phyloP scores from a whole-genome alignment of 2,888 invertebrate species.

The Chalcosyrphus nemorum region DNA sequence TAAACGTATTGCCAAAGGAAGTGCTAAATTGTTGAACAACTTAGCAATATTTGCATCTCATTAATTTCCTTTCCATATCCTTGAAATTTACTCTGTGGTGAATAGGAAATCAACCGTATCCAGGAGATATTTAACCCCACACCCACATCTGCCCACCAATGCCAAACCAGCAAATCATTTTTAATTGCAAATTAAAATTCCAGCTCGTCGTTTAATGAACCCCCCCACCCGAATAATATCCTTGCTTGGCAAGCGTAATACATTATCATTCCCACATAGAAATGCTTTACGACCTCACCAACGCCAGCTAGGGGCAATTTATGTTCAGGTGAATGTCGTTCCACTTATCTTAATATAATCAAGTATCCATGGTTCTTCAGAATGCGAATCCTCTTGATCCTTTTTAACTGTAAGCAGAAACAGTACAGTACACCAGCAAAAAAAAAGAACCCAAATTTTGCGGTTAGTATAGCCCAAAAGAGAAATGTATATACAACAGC shows the following conservation, averaged over 20 bases:
- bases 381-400: slow-evolving; percentile 34
- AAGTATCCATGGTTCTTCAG: slow-evolving; percentile 36
- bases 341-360: slow-evolving; percentile 69
- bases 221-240: slow-evolving; percentile 30
- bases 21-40: too few species aligned
- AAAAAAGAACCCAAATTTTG: slow-evolving; percentile 20
- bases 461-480: slow-evolving; percentile 31
- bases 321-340: slow-evolving; percentile 59
- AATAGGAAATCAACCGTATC: background rate
- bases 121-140: background rate
- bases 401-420: background rate
- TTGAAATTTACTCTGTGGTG: background rate
- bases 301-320: slow-evolving; percentile 41
- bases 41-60: too few species aligned
- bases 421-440: background rate
- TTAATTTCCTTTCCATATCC: background rate
- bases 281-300: slow-evolving; percentile 25
- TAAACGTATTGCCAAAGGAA: too few species aligned
- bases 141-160: background rate
- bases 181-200: slow-evolving; percentile 64
- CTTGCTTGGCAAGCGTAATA: slow-evolving; percentile 19
- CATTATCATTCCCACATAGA: slow-evolving; percentile 52
- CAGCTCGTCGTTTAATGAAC: slow-evolving; percentile 49
- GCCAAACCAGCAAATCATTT: slow-evolving; percentile 47
- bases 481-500: slow-evolving; percentile 24